Percentiles rank a stretch among this genome's conserved stretches.
Evolutionary conservation across 1,140 invertebrate species (phyloP).

Genomic region (Microplitis mediator): DNA sequence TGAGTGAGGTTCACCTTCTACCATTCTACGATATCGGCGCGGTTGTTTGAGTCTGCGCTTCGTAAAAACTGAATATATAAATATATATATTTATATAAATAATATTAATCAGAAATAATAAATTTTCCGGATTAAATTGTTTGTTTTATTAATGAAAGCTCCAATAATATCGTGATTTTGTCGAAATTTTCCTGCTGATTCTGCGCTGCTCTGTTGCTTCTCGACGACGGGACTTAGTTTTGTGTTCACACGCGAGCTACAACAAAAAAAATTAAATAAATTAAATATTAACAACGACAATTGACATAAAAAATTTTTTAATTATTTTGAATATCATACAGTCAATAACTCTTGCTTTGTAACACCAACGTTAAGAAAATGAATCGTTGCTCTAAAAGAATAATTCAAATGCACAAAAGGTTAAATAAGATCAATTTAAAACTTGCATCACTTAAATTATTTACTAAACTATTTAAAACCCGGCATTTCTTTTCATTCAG

Average conservation of each 20-base stretch:
- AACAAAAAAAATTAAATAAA: slow-evolving; percentile 30
- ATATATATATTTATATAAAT: not conserved
- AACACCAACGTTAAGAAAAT: not conserved
- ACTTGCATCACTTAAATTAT: too few species aligned
- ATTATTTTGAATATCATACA: not conserved
- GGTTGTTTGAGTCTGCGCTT: slow-evolving; percentile 54
- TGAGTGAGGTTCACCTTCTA: slow-evolving; percentile 76
- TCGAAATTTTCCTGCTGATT: slow-evolving; percentile 55
- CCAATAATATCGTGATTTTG: slow-evolving; percentile 35
- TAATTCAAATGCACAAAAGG: too few species aligned
- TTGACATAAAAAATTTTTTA: not conserved
- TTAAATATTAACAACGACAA: not conserved
- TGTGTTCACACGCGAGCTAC: slow-evolving; percentile 58
- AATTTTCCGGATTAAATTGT: slow-evolving; percentile 42
- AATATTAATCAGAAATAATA: not conserved
- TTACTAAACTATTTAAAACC: too few species aligned
- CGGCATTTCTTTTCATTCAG: not conserved
- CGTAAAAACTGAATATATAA: slow-evolving; percentile 41
- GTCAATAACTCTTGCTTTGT: not conserved
- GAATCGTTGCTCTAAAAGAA: too few species aligned
- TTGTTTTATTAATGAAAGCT: not conserved
- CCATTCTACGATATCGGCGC: slow-evolving; percentile 72
- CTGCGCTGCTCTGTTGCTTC: slow-evolving; percentile 60
- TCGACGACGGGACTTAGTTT: slow-evolving; percentile 58
- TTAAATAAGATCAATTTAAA: too few species aligned